Evolutionary conservation across 2,888 invertebrate species (phyloP), one percentile per base, ranked within the genome.

Genomic region (Eulithis testata): DNA sequence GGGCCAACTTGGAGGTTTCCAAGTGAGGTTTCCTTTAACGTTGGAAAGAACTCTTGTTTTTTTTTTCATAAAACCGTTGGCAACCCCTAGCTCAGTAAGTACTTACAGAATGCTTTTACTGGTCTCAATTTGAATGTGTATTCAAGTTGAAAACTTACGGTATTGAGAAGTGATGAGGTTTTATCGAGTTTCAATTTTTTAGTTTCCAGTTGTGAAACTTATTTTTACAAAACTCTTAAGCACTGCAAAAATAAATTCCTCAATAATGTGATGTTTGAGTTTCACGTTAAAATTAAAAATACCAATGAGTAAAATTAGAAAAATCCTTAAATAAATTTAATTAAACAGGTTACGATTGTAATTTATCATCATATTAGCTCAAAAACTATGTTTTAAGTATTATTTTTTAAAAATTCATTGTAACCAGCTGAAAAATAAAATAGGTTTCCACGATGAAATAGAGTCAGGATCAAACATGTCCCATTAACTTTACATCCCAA

Each of bases 401-500:
- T n/a, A n/a, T n/a, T n/a, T n/a, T n/a, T n/a, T n/a, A 9, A 40
- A 9, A 40, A 40, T 1, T 8, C 8, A 6, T 44, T 44, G 44
- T n/a, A n/a, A 44, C n/a, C 49, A 21, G 49, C 43, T 12, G 37
- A 56, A 52, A 52, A 58, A 50, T 11, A 37, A 14, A 53, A 14
- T 44, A 49, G 11, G 37, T 63, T 53, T 14, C 45, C 14, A 56
- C 52, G 7, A 47, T 47, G 40, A 45, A 52, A 58, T 58, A 58
- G 47, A 47, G 44, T 47, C 54, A 47, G 55, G 71, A 74, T 76
- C 73, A 76, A 21, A 74, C 73, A 75, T 73, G 80, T 76, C 69
- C 76, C 79, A 83, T 83, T 84, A 79, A 80, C 73, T 81, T 75
- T 67, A 68, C 68, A 76, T 47, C 52, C 57, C 27, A 21, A 52